phyloP scores from a whole-genome alignment of 2,797 vertebrate species.

The Masticophis lateralis region DNA sequence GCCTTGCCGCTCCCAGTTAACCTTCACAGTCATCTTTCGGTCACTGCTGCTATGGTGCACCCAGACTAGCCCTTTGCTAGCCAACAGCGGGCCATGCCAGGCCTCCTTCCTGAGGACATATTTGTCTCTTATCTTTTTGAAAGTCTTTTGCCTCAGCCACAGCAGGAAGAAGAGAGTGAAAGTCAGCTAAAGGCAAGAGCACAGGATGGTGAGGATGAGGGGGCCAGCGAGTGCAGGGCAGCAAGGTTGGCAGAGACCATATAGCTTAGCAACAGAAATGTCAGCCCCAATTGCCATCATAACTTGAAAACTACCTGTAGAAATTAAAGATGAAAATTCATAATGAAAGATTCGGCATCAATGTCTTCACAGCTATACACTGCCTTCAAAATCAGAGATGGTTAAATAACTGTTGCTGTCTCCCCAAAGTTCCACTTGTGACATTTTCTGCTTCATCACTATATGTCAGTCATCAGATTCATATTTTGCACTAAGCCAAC shows the following conservation, averaged over 20 bases:
- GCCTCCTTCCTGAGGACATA: background rate
- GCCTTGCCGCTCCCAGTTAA: background rate
- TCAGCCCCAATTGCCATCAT: background rate
- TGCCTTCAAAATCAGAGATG: background rate
- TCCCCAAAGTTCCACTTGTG: background rate
- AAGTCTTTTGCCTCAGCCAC: background rate
- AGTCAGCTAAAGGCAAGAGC: background rate
- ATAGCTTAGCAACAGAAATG: background rate
- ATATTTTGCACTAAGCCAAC: background rate
- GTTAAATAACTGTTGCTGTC: background rate
- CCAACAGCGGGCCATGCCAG: background rate
- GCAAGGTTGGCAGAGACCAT: background rate
- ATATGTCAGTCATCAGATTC: background rate
- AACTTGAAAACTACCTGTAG: background rate
- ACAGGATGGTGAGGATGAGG: background rate
- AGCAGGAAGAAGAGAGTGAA: background rate
- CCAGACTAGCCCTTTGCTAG: background rate
- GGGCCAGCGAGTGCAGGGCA: background rate
- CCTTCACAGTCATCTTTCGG: background rate
- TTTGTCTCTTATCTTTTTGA: background rate
- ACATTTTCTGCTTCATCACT: background rate
- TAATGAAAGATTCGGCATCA: background rate
- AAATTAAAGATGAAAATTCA: slow-evolving; percentile 10
- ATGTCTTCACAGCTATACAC: background rate
- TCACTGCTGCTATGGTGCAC: background rate